Conservation (phyloP, 2,797 vertebrate species). For the Pangasius mekongensis region DNA sequence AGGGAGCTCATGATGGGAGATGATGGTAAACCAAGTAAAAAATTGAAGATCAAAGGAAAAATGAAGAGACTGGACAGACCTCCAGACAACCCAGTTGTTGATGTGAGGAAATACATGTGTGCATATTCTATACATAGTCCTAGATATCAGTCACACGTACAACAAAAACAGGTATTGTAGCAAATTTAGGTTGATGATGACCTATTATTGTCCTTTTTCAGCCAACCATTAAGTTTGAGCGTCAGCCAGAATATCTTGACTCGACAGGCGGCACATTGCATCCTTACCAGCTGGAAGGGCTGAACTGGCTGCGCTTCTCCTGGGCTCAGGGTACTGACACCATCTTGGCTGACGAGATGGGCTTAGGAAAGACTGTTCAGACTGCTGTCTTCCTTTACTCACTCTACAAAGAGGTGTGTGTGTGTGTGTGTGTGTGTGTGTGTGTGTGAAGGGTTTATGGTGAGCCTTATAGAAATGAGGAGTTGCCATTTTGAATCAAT, state of each 20-base stretch:
- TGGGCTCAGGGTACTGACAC: conserved; percentile 99
- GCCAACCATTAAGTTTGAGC: conserved; percentile 97
- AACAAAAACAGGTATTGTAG: neutral
- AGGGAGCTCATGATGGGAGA: conserved; percentile 98
- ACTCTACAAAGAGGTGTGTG: conserved; percentile 87
- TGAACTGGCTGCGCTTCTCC: conserved; percentile 98
- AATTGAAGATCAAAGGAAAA: conserved; percentile 90
- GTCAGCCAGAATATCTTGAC: conserved; percentile 93
- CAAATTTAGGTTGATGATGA: neutral
- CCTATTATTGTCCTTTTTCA: conserved; percentile 55
- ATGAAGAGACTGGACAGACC: conserved; percentile 87
- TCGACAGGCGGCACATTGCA: conserved; percentile 90
- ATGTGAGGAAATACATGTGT: conserved; percentile 76
- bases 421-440: neutral
- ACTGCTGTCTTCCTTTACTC: conserved; percentile 97
- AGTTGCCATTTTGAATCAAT: conserved; percentile 42
- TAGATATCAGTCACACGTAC: no score
- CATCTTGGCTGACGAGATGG: conserved; percentile 98
- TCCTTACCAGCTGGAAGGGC: conserved; percentile 95
- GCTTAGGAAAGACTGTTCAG: conserved; percentile 95
- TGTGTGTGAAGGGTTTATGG: conserved; percentile 22
- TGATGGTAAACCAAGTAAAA: conserved; percentile 91
- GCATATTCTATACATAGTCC: neutral
- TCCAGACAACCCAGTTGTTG: conserved; percentile 92
- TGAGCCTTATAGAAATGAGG: neutral